Conservation (phyloP, 2,113 vertebrate species). For the Actenoides hombroni region DNA sequence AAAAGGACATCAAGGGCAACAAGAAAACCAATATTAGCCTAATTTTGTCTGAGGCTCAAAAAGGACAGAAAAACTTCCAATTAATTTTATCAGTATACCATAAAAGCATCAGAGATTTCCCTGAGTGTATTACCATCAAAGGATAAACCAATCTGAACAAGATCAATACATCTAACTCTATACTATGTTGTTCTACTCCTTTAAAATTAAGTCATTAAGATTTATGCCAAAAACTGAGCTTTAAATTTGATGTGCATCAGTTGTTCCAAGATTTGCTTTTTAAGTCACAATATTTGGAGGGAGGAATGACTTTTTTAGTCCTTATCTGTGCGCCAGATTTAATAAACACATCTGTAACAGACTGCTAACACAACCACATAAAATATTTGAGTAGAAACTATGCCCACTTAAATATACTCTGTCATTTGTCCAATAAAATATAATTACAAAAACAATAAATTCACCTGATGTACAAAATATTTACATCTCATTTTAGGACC, state of each 20-base stretch:
- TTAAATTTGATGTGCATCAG: not conserved
- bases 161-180: not conserved
- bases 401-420: constrained; percentile 52
- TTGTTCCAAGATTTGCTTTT: not conserved
- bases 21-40: not conserved
- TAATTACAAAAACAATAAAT: constrained; percentile 45
- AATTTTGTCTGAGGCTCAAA: not conserved
- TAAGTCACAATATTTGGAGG: not conserved
- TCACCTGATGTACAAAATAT: constrained; percentile 61
- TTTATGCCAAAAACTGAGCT: not conserved
- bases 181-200: not conserved
- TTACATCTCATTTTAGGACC: constrained; percentile 55
- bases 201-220: not conserved
- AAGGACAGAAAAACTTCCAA: not conserved
- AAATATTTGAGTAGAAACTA: constrained; percentile 49
- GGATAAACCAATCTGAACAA: not conserved
- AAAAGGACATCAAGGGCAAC: too few species aligned
- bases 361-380: constrained; percentile 33
- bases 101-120: not conserved
- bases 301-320: not conserved
- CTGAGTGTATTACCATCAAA: not conserved
- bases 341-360: constrained; percentile 7
- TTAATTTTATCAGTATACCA: not conserved
- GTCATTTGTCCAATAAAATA: constrained; percentile 53
- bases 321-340: constrained; percentile 17